phyloP scores from a whole-genome alignment of 2,888 invertebrate species.

The Aelia acuminata region DNA sequence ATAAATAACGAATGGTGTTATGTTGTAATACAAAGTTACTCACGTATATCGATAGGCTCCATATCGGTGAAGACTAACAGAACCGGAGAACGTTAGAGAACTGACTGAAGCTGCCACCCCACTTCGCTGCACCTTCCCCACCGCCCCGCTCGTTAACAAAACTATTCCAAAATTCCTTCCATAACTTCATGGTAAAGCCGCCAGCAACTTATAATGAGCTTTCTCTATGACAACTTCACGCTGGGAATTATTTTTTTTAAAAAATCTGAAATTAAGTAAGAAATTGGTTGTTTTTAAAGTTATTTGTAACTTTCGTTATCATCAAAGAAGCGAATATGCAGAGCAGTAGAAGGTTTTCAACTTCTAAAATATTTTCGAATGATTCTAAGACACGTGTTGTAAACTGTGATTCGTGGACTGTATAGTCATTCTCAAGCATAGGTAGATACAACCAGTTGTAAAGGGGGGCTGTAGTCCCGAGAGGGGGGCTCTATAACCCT shows the following conservation, averaged over 20 bases:
- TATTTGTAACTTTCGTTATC: too few relatives aligned
- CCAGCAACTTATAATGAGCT: neutral
- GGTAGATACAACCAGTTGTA: too few relatives aligned
- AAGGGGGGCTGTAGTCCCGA: too few relatives aligned
- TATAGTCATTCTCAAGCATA: too few relatives aligned
- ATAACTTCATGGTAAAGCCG: neutral
- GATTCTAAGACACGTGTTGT: too few relatives aligned
- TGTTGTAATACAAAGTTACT: neutral
- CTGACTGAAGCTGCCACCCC: slow-evolving; percentile 40
- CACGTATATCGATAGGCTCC: slow-evolving; percentile 31
- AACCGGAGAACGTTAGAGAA: neutral
- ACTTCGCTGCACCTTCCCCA: neutral
- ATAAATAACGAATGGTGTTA: neutral
- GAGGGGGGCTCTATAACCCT: too few relatives aligned
- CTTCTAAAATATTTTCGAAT: too few relatives aligned
- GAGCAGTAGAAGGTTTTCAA: too few relatives aligned
- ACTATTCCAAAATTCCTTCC: neutral
- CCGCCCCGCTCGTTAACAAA: neutral
- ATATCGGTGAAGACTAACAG: neutral
- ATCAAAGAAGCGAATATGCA: too few relatives aligned
- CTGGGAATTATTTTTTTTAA: neutral
- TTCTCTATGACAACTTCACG: neutral
- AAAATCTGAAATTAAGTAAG: neutral
- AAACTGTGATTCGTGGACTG: too few relatives aligned
- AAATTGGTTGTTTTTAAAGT: neutral